Evolutionary conservation across 2,888 invertebrate genomes (phyloP).

Genomic region (Frankliniella fusca): DNA sequence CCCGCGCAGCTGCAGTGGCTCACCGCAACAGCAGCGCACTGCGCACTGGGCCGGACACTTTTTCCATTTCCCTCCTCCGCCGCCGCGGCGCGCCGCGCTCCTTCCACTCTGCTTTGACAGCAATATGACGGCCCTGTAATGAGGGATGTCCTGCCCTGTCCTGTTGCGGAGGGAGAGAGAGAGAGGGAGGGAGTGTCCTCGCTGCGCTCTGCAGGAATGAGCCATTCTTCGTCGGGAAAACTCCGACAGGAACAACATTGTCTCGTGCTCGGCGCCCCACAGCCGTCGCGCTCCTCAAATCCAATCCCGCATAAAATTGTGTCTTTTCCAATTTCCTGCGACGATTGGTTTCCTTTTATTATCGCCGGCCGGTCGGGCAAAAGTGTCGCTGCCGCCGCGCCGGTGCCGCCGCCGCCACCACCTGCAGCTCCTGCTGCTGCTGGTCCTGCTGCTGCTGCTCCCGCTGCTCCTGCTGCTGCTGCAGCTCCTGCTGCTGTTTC

Average conservation of each 20-base stretch:
- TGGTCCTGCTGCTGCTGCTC: too few relatives aligned
- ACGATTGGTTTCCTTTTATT: conserved; percentile 18
- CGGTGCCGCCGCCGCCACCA: neutral
- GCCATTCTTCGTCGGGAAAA: neutral
- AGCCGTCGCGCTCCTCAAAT: neutral
- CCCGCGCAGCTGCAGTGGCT: too few relatives aligned
- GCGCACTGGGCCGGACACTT: too few relatives aligned
- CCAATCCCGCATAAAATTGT: conserved; percentile 21
- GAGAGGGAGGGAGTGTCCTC: too few relatives aligned
- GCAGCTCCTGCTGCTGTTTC: too few relatives aligned
- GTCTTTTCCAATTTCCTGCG: conserved; percentile 15
- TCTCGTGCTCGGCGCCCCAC: neutral
- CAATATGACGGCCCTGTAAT: too few relatives aligned
- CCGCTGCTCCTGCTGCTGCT: too few relatives aligned
- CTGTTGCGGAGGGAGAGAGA: too few relatives aligned
- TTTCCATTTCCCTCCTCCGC: too few relatives aligned
- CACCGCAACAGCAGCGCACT: too few relatives aligned
- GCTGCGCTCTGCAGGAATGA: neutral
- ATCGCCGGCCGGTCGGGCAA: neutral
- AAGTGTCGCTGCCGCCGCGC: neutral
- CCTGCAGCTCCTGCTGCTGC: neutral
- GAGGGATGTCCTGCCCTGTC: too few relatives aligned
- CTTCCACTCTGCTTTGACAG: too few relatives aligned
- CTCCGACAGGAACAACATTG: neutral
- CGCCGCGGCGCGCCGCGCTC: neutral